Percentiles rank a stretch among this genome's conserved stretches.
Conservation (phyloP, 2,113 vertebrate species). For the Chlorodrepanis virens region DNA sequence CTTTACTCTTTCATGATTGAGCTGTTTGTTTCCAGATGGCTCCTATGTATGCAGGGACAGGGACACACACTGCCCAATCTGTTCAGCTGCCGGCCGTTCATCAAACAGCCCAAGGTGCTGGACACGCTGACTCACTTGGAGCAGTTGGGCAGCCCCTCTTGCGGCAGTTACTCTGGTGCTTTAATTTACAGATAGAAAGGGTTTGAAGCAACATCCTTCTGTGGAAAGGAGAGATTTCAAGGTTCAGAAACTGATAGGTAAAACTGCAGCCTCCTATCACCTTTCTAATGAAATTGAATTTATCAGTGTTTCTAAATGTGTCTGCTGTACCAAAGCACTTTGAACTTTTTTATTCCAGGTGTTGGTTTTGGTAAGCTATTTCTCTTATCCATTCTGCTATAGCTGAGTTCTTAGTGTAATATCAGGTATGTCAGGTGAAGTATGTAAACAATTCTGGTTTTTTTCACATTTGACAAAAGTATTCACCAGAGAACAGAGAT, state of each 20-base stretch:
- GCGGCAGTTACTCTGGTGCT: background rate
- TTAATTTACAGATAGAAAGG: background rate
- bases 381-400: background rate
- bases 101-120: conserved; percentile 17
- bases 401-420: background rate
- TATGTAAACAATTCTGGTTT: background rate
- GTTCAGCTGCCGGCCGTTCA: conserved; percentile 19
- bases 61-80: background rate
- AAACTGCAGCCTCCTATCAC: background rate
- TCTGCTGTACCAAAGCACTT: background rate
- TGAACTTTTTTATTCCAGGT: background rate
- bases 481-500: background rate
- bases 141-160: background rate
- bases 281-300: background rate
- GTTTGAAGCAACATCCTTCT: background rate
- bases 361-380: background rate
- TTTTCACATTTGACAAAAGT: background rate
- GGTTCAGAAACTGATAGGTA: background rate
- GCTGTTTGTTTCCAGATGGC: conserved; percentile 59
- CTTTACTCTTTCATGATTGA: conserved; percentile 39
- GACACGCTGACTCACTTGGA: background rate
- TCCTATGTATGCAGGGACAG: background rate
- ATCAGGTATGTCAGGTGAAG: background rate
- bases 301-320: background rate
- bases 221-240: background rate